Evolutionary conservation across 2,113 vertebrate species (phyloP).

Genomic region (Callionymus lyra): DNA sequence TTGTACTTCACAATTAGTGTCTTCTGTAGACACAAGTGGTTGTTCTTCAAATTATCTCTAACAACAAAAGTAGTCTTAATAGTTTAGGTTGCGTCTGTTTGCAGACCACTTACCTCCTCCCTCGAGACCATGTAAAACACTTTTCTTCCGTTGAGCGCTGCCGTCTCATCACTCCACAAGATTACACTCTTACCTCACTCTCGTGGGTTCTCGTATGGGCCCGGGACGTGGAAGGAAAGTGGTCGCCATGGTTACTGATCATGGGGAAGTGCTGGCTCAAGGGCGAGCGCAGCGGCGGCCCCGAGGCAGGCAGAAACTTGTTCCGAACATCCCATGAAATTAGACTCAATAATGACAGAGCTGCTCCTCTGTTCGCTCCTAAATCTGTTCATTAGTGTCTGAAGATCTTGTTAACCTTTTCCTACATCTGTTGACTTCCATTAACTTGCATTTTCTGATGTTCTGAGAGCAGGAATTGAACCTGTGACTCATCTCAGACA

Average conservation of each 20-base stretch:
- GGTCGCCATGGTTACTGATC: conserved; percentile 24
- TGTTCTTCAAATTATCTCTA: no score
- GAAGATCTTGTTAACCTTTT: no score
- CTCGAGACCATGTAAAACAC: not conserved
- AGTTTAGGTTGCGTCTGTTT: no score
- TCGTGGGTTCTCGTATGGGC: conserved; percentile 1
- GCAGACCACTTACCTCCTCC: not conserved
- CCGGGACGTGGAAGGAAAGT: conserved; percentile 6
- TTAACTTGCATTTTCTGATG: no score
- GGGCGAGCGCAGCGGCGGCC: conserved; percentile 8
- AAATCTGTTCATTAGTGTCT: no score
- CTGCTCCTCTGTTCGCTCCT: no score
- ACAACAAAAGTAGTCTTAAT: no score
- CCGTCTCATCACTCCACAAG: not conserved
- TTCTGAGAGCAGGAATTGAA: no score
- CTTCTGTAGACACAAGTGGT: no score
- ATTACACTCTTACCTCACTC: conserved; percentile 7
- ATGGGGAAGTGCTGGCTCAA: conserved; percentile 1
- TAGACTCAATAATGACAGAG: no score
- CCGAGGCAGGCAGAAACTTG: conserved; percentile 3
- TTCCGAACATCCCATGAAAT: not conserved
- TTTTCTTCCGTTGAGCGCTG: not conserved
- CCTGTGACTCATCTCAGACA: conserved; percentile 1
- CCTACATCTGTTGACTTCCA: no score
- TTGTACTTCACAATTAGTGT: no score